Evolutionary conservation across 2,797 vertebrate genomes (phyloP).

Genomic region (Rallus crepitans): DNA sequence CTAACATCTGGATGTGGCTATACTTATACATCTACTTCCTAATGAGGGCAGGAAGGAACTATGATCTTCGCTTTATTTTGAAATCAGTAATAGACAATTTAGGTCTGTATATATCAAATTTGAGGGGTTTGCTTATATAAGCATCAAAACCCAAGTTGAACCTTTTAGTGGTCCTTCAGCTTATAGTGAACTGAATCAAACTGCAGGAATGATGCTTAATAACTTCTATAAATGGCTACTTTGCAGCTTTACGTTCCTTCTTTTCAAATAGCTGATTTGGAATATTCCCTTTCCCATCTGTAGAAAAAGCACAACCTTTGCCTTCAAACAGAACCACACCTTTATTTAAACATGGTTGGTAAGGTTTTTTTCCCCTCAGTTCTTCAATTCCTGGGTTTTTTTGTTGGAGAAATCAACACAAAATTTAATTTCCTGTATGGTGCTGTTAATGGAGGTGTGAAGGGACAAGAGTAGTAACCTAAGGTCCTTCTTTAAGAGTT

Average conservation of each 20-base stretch:
- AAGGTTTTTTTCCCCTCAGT: not conserved
- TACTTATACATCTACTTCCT: not conserved
- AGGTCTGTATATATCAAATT: not conserved
- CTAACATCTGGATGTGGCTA: accelerated
- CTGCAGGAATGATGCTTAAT: not conserved
- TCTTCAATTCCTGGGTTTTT: not conserved
- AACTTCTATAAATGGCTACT: not conserved
- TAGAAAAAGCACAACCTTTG: not conserved
- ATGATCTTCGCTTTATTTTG: not conserved
- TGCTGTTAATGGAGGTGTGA: not conserved
- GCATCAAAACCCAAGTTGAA: not conserved
- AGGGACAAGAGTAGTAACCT: not conserved
- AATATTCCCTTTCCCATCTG: not conserved
- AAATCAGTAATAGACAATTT: not conserved
- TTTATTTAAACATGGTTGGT: not conserved
- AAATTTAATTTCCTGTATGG: not conserved
- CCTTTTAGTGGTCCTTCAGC: not conserved
- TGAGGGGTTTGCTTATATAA: not conserved
- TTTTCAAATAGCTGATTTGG: not conserved
- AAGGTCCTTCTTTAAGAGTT: not conserved
- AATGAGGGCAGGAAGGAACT: not conserved
- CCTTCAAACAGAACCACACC: not conserved
- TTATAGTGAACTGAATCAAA: not conserved
- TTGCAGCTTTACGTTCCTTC: not conserved
- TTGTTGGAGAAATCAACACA: not conserved